Percentiles rank a stretch among this genome's conserved stretches.
Conservation (phyloP, 2,888 invertebrate species). For the Esperia sulphurella region DNA sequence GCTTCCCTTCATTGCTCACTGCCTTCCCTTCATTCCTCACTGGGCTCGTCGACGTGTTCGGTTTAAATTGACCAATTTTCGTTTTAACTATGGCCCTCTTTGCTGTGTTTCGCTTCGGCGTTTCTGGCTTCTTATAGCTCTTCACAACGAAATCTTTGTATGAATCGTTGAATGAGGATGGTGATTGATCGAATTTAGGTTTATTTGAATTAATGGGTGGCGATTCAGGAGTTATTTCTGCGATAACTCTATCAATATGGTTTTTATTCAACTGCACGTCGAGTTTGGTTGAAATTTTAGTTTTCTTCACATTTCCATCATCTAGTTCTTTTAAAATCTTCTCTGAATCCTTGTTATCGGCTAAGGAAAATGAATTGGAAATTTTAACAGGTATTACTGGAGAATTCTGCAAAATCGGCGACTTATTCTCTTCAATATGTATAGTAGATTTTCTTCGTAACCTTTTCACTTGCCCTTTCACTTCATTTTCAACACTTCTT, state of each 20-base stretch:
- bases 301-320: constrained; percentile 3
- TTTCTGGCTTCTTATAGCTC: constrained; percentile 19
- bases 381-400: neutral
- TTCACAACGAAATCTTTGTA: constrained; percentile 52
- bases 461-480: constrained; percentile 5
- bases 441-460: constrained; percentile 10
- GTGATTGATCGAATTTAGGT: constrained; percentile 16
- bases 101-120: neutral
- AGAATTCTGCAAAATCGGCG: neutral
- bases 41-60: constrained; percentile 19
- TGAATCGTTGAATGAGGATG: constrained; percentile 49
- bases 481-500: neutral
- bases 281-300: constrained; percentile 1
- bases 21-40: constrained; percentile 9
- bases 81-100: constrained; percentile 43
- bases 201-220: neutral
- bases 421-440: neutral
- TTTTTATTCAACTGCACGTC: neutral
- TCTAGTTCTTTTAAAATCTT: constrained; percentile 13
- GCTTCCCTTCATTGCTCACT: constrained; percentile 9
- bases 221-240: neutral
- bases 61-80: constrained; percentile 49
- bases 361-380: constrained; percentile 21
- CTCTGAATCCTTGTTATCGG: constrained; percentile 13
- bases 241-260: too few relatives aligned